Evolutionary conservation across 2,797 vertebrate genomes (phyloP), one percentile per base, ranked within the genome.

Genomic region (Anabas testudineus): DNA sequence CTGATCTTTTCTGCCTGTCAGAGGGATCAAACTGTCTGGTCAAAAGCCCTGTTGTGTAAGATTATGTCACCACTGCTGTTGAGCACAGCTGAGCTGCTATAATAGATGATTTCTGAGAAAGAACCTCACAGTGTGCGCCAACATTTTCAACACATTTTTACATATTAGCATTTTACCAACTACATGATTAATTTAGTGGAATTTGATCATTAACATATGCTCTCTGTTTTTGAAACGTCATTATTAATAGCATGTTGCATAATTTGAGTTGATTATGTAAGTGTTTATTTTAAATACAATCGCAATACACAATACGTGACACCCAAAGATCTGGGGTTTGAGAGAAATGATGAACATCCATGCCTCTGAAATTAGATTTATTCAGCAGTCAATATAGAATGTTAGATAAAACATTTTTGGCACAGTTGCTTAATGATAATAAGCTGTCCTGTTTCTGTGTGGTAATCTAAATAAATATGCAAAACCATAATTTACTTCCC

Each of bases 381-480:
- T 95, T 94, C 89, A 95, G 91, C 92, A 91, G 90, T 93, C 88
- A 89, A 59, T 93, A 92, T 90, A 90, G 85, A 88, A 89, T 84
- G 87, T 91, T 88, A 88, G 81, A 90, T 92, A 92, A 93, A 93
- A 92, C 92, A 87, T 89, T 91, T 92, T 95, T 95, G 95, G 94
- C 95, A 95, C 93, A 93, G 89, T 90, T 91, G 84, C 92, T 93
- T 87, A 90, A 91, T 92, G 85, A 92, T 84, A 87, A 93, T 93
- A 94, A 94, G 93, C 92, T 91, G 83, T 90, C 90, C 88, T 78
- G 67, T 92, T 92, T 91, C 82, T 91, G 83, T 88, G 78, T 91
- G 75, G 85, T 89, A 88, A 84, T 93, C 92, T 94, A 93, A 94
- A 95, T 95, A 95, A 95, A 95, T 94, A 94, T 92, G 83, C 86